Percentiles rank a stretch among this genome's conserved stretches.
Evolutionary conservation across 2,797 vertebrate genomes (phyloP).

Genomic region (Valencia hispanica): DNA sequence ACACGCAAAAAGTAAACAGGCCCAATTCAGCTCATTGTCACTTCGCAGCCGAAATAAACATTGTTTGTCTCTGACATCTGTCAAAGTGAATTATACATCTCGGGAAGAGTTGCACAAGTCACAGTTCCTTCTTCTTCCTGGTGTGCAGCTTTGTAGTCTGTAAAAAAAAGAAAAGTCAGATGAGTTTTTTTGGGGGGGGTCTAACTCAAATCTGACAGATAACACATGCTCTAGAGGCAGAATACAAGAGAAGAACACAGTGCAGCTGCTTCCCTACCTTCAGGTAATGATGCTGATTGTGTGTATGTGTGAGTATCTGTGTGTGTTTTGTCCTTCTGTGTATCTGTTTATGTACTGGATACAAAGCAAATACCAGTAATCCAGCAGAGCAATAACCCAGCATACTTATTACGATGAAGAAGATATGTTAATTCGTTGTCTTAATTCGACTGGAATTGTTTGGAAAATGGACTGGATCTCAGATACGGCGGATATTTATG

Average conservation of each 20-base stretch:
- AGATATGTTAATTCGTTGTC: slow-evolving; percentile 41
- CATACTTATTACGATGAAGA: slow-evolving; percentile 46
- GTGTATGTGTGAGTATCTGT: slow-evolving; percentile 20
- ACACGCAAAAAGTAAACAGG: background rate
- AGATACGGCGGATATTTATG: slow-evolving; percentile 46
- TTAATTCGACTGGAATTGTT: slow-evolving; percentile 32
- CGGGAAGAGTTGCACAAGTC: slow-evolving; percentile 53
- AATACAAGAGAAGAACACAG: slow-evolving; percentile 34
- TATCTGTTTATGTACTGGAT: background rate
- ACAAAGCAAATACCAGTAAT: slow-evolving; percentile 48
- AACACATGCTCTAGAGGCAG: slow-evolving; percentile 54
- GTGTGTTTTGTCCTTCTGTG: slow-evolving; percentile 11
- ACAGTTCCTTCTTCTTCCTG: slow-evolving; percentile 47
- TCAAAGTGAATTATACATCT: slow-evolving; percentile 73
- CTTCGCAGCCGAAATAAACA: slow-evolving; percentile 59
- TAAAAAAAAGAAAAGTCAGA: slow-evolving; percentile 37
- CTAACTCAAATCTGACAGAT: slow-evolving; percentile 53
- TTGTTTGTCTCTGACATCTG: slow-evolving; percentile 68
- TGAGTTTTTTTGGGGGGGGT: slow-evolving; percentile 46
- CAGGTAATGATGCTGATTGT: slow-evolving; percentile 42
- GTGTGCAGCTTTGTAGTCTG: slow-evolving; percentile 60
- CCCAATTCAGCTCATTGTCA: slow-evolving; percentile 50
- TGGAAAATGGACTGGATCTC: slow-evolving; percentile 25
- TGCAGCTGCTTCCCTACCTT: slow-evolving; percentile 67
- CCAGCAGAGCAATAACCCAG: slow-evolving; percentile 55